A percentile compares a stretch with the other conserved stretches of the same genome.
phyloP scores from a whole-genome alignment of 2,113 vertebrate species.

The Synchiropus splendidus region DNA sequence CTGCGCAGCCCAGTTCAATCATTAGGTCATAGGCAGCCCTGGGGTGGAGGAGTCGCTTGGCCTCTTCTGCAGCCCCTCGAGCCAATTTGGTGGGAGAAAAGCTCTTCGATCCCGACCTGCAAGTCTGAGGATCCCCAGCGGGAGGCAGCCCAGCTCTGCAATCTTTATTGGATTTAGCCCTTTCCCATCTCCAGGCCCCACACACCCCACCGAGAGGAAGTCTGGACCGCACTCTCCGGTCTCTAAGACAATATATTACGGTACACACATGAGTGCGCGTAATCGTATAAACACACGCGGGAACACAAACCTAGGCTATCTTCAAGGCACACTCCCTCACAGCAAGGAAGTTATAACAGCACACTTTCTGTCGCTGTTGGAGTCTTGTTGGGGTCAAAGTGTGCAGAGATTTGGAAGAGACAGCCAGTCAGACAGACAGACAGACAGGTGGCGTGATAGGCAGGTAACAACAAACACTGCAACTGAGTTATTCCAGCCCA shows the following conservation, averaged over 20 bases:
- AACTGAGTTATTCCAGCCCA: conserved; percentile 30
- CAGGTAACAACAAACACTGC: conserved; percentile 8
- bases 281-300: conserved; percentile 47
- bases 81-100: conserved; percentile 64
- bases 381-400: conserved; percentile 43
- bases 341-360: conserved; percentile 57
- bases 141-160: conserved; percentile 71
- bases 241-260: conserved; percentile 57
- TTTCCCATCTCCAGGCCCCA: conserved; percentile 68
- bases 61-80: conserved; percentile 43
- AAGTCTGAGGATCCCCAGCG: conserved; percentile 70
- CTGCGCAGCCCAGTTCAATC: conserved; percentile 22
- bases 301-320: conserved; percentile 39
- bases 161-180: conserved; percentile 78
- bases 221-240: conserved; percentile 47
- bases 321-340: conserved; percentile 46
- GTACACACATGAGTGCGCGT: conserved; percentile 49
- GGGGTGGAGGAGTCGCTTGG: conserved; percentile 40
- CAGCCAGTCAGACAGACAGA: conserved; percentile 20
- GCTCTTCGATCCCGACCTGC: conserved; percentile 57
- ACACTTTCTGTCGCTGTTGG: conserved; percentile 50
- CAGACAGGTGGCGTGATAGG: conserved; percentile 8
- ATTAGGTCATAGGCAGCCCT: conserved; percentile 54
- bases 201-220: conserved; percentile 61
- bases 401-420: conserved; percentile 28